A percentile compares a stretch with the other conserved stretches of the same genome.
Evolutionary conservation across 1,140 invertebrate species (phyloP).

Genomic region (Holotrichia oblita): DNA sequence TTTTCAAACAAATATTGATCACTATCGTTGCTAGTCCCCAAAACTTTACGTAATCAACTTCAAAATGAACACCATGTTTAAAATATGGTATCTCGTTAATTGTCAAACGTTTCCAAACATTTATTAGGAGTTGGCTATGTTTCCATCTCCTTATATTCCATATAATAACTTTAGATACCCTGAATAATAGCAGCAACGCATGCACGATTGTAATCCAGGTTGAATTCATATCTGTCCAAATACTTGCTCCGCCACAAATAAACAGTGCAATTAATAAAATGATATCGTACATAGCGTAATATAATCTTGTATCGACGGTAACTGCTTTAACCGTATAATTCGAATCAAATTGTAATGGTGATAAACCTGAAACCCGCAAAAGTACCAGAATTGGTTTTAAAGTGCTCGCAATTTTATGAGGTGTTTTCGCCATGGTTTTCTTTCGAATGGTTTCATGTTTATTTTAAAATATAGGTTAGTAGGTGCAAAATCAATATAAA

Average conservation of each 20-base stretch:
- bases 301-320: neutral
- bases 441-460: neutral
- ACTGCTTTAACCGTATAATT: neutral
- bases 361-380: neutral
- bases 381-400: neutral
- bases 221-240: neutral
- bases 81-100: neutral
- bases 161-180: neutral
- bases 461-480: neutral
- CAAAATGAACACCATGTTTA: neutral
- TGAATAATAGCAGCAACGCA: neutral
- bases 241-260: neutral
- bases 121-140: neutral
- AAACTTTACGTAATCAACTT: neutral
- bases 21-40: neutral
- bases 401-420: neutral
- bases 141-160: constrained; percentile 14
- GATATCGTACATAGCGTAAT: neutral
- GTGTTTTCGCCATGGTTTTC: neutral
- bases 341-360: neutral
- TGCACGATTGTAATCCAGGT: neutral
- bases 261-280: neutral
- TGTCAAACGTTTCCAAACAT: constrained; percentile 12
- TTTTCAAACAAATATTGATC: neutral
- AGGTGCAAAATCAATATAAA: neutral